phyloP scores from a whole-genome alignment of 2,888 invertebrate species.

The Euclidia mi region DNA sequence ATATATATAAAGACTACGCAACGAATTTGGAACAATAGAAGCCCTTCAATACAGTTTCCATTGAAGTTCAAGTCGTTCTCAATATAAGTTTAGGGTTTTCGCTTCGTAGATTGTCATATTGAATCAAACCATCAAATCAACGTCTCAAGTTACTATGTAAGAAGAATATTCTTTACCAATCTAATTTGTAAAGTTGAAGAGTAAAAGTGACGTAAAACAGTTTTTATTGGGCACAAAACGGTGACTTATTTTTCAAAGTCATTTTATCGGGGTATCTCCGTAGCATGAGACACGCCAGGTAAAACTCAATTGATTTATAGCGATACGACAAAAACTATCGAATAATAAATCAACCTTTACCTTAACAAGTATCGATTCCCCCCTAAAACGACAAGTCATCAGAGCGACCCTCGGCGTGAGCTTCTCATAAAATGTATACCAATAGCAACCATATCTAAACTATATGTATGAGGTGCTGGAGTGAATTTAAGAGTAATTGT shows the following conservation, averaged over 20 bases:
- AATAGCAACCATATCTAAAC: no score
- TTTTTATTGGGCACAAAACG: conserved; percentile 12
- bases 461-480: conserved; percentile 33
- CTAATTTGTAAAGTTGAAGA: not conserved
- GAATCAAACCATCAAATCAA: not conserved
- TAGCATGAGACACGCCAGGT: conserved; percentile 39
- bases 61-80: conserved; percentile 7
- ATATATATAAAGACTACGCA: no score
- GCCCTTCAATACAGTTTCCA: no score
- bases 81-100: conserved; percentile 1
- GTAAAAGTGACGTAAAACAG: not conserved
- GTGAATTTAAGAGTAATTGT: conserved; percentile 42
- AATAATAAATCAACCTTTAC: conserved; percentile 58
- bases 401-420: conserved; percentile 19
- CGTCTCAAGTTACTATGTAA: not conserved
- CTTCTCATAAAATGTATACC: conserved; percentile 43
- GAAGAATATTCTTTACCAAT: conserved; percentile 7
- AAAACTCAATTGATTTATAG: conserved; percentile 52
- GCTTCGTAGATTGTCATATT: not conserved
- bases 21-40: no score
- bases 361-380: conserved; percentile 37
- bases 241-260: conserved; percentile 17
- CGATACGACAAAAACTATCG: conserved; percentile 44
- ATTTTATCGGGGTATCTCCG: conserved; percentile 16
- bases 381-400: conserved; percentile 49